Evolutionary conservation across 2,797 vertebrate genomes (phyloP), one percentile per base, ranked within the genome.

Genomic region (Enoplosus armatus): DNA sequence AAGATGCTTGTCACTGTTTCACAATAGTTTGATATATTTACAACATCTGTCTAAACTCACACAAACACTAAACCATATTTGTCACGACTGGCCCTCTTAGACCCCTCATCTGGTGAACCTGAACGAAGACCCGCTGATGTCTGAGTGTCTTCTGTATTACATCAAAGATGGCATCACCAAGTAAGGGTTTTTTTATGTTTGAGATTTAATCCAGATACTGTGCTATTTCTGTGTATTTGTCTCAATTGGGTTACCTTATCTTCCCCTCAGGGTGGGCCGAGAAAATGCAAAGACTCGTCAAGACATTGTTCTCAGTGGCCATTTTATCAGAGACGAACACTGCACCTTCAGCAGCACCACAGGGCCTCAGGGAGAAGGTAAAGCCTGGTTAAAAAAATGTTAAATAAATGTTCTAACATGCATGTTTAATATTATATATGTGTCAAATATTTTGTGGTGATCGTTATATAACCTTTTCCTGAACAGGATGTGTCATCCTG

Each of bases 81-180:
- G 6, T 33, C 18, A 15, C 4, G 1, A 50, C 48, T 66, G 67
- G 67, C n/a, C 51, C 50, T 85, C 89, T 66, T 70, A 99, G 98
- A 99, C 98, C 0, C 98, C 98, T 0, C 98, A 99, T 85, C 92
- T 99, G 45, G 98, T 99, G 91, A 99, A 99, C 89, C 95, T 99
- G 78, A 99, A 99, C 0, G 98, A 99, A 87, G 98, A 99, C 75
- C 98, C 98, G 0, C 94, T 99, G 80, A 99, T 99, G 98, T 99
- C 98, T 0, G 98, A 99, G 89, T 99, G 98, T 80, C 96, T 99
- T 54, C 95, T 99, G 26, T 99, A 99, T 91, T 99, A 99, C 90
- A 99, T 99, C 90, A 99, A 99, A 95, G 98, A 99, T 0, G 98
- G 98, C 62, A 95, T 95, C 78, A 99, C 98, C 59, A 98, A 99